Conservation (phyloP, 2,888 invertebrate genomes). For the Drosophila paucipuncta region DNA sequence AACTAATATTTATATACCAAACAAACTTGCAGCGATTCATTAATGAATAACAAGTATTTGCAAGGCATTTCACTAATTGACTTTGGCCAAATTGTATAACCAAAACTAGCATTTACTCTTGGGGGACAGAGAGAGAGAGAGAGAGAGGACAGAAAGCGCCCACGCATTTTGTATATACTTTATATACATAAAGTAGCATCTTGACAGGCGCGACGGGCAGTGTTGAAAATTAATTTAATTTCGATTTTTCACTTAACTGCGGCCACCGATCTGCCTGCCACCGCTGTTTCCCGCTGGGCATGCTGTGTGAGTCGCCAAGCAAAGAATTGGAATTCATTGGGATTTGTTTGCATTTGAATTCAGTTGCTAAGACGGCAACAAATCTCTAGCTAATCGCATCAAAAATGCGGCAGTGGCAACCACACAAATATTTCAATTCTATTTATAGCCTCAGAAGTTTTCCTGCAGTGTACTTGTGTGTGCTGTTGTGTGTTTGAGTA, state of each 20-base stretch:
- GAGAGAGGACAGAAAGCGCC: conserved; percentile 3
- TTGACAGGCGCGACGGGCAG: conserved; percentile 16
- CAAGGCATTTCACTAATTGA: conserved; percentile 39
- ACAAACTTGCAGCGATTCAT: conserved; percentile 18
- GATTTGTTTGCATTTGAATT: conserved; percentile 54
- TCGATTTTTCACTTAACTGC: conserved; percentile 43
- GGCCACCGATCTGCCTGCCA: background rate
- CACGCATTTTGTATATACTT: conserved; percentile 23
- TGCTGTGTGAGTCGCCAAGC: background rate
- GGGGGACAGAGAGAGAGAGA: background rate
- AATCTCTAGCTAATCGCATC: conserved; percentile 67
- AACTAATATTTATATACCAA: conserved; percentile 22
- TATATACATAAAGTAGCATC: background rate
- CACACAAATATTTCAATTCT: conserved; percentile 42
- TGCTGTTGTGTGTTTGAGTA: conserved; percentile 3
- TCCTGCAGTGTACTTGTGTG: background rate
- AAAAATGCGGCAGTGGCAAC: conserved; percentile 58
- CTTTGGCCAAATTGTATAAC: conserved; percentile 18
- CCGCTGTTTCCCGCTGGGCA: background rate
- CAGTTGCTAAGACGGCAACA: conserved; percentile 64
- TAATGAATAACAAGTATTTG: conserved; percentile 29
- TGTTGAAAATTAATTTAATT: conserved; percentile 52
- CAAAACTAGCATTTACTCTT: conserved; percentile 13
- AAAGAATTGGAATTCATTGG: conserved; percentile 42
- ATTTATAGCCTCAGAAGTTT: conserved; percentile 40